A percentile compares a stretch with the other conserved stretches of the same genome.
Conservation (phyloP, 1,140 invertebrate genomes). For the Ectropis grisescens region DNA sequence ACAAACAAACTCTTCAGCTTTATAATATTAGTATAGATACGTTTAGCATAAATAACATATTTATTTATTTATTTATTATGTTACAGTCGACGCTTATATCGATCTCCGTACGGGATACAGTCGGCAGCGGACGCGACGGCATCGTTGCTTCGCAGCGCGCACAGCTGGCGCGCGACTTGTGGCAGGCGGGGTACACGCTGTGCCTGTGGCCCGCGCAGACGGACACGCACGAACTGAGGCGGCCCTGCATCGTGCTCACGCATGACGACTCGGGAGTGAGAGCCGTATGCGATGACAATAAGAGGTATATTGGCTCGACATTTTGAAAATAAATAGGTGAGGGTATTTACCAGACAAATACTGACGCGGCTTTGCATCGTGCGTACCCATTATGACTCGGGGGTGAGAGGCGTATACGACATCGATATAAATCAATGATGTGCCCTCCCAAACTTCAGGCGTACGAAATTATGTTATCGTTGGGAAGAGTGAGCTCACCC, state of each 20-base stretch:
- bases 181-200: constrained; percentile 14
- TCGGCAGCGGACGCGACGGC: constrained; percentile 19
- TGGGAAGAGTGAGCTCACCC: too few relatives aligned
- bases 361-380: constrained; percentile 15
- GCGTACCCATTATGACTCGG: constrained; percentile 17
- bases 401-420: constrained; percentile 22
- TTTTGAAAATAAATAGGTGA: too few relatives aligned
- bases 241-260: constrained; percentile 17
- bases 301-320: too few relatives aligned
- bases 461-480: too few relatives aligned
- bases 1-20: too few relatives aligned
- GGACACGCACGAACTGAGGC: constrained; percentile 24
- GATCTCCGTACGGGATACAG: constrained; percentile 28
- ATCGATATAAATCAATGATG: too few relatives aligned
- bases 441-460: too few relatives aligned
- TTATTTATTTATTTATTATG: too few relatives aligned
- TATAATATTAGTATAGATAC: too few relatives aligned
- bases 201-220: constrained; percentile 9
- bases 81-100: constrained; percentile 18
- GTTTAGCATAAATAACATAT: too few relatives aligned
- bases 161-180: constrained; percentile 24
- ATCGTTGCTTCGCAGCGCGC: constrained; percentile 13
- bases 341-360: too few relatives aligned
- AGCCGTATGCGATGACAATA: constrained; percentile 19
- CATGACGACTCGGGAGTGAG: constrained; percentile 20